phyloP scores from a whole-genome alignment of 2,888 invertebrate genomes.

The Microctonus hyperodae region DNA sequence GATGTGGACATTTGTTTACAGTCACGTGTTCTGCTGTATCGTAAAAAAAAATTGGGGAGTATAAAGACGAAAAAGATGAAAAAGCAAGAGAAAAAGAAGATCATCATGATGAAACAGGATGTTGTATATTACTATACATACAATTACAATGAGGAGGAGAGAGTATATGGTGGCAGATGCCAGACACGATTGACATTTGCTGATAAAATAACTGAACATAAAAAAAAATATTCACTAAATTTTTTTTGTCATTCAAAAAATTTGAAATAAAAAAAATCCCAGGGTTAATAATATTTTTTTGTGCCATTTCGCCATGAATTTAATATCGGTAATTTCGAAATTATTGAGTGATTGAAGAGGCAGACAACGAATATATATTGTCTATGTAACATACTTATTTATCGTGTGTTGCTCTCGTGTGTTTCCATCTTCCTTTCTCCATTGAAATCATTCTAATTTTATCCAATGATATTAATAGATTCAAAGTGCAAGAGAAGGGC shows the following conservation, averaged over 20 bases:
- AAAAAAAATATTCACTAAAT: too few relatives aligned
- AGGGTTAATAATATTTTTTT: not conserved
- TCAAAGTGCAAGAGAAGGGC: constrained; percentile 43
- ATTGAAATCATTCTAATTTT: constrained; percentile 61
- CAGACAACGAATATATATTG: constrained; percentile 49
- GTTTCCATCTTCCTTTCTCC: constrained; percentile 49
- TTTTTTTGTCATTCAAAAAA: too few relatives aligned
- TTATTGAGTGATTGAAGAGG: constrained; percentile 32
- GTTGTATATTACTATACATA: constrained; percentile 34
- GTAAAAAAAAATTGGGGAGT: not conserved
- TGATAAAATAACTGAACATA: too few relatives aligned
- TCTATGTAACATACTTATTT: constrained; percentile 17
- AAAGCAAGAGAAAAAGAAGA: not conserved
- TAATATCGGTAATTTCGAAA: not conserved
- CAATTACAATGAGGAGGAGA: not conserved
- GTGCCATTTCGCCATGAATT: not conserved
- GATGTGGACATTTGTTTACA: constrained; percentile 7
- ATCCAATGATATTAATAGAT: constrained; percentile 58
- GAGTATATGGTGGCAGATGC: not conserved
- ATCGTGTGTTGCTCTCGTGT: constrained; percentile 33
- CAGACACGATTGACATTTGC: not conserved
- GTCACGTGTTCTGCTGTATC: constrained; percentile 43
- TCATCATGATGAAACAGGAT: constrained; percentile 44
- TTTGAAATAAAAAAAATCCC: not conserved
- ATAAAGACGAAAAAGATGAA: not conserved